Evolutionary conservation across 35 echinoderm and acorn worm species (phyloP).

Genomic region (Nesometra sesokonis): DNA sequence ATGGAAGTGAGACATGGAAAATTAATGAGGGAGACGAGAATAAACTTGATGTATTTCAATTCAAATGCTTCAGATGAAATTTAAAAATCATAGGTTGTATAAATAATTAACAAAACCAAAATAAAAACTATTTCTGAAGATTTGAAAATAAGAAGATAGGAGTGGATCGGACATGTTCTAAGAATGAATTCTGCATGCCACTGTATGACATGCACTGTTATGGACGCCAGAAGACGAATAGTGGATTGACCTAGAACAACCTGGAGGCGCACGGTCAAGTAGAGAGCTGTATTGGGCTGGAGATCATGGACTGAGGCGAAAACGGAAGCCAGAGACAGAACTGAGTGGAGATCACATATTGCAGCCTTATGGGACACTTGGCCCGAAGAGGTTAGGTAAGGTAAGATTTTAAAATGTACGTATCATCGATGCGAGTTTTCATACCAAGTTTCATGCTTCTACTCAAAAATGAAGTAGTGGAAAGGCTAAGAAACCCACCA

Average conservation of each 20-base stretch:
- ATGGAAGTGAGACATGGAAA: conserved; percentile 10
- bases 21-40: conserved; percentile 17
- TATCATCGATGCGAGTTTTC: no score
- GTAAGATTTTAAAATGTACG: not conserved
- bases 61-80: not conserved
- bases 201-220: not conserved
- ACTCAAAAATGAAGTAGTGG: no score
- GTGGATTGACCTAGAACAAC: conserved; percentile 7
- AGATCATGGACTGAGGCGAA: conserved; percentile 5
- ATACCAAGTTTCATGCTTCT: no score
- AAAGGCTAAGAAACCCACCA: no score
- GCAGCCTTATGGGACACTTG: not conserved
- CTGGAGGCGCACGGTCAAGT: conserved; percentile 27
- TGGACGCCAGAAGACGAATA: not conserved
- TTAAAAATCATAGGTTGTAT: not conserved
- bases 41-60: not conserved
- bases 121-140: not conserved
- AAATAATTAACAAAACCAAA: not conserved
- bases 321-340: not conserved
- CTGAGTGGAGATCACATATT: not conserved
- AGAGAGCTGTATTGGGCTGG: conserved; percentile 11
- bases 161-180: conserved; percentile 11
- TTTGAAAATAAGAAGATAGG: not conserved
- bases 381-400: not conserved
- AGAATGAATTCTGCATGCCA: conserved; percentile 7